Base-by-base conservation (phyloP, 2,113 vertebrate genomes). In the Trogon surrucura region DNA sequence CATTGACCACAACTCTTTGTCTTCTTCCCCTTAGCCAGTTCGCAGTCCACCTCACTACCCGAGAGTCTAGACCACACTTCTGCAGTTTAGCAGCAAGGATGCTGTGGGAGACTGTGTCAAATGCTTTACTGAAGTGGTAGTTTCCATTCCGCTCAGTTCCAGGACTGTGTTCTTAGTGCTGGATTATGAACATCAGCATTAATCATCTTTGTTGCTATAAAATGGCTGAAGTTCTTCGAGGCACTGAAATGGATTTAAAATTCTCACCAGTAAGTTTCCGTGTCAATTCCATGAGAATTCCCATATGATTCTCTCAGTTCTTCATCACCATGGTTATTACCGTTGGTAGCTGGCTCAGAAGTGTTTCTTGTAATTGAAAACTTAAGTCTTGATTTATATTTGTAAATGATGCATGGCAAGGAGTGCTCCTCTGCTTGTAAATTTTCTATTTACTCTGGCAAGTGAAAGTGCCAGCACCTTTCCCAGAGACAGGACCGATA, bases 361-460 rank as follows among this genome's bases (percentile, higher is more conserved):
- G 53, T 77, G 45, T 78, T 92, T 61, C 64, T 94, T 88, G 62
- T 78, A 80, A 88, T 93, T 93, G 82, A 80, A 91, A 96, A 93
- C 87, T 78, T 48, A 32, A 62, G n/a, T 78, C 72, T 91, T 71
- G 51, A 69, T 80, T 88, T 96, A 36, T 92, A 44, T 83, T 88
- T 82, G 32, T 93, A 79, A 70, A 54, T 73, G n/a, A 47, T 84
- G 36, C n/a, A 26, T 58, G 41, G 41, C 61, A 66, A 85, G 36
- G 44, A 85, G 25, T 34, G 27, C 79, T 96, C 10, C 45, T 91
- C 53, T 81, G 80, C 65, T 89, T 92, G 70, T 96, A 86, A 91
- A 77, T 80, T 85, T 86, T 85, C 56, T n/a, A 0, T 74, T 89
- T 91, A 58, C 19, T 79, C 65, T 85, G 66, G 11, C 4, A 2